Evolutionary conservation across 2,113 vertebrate genomes (phyloP).

Genomic region (Brienomyrus brachyistius): DNA sequence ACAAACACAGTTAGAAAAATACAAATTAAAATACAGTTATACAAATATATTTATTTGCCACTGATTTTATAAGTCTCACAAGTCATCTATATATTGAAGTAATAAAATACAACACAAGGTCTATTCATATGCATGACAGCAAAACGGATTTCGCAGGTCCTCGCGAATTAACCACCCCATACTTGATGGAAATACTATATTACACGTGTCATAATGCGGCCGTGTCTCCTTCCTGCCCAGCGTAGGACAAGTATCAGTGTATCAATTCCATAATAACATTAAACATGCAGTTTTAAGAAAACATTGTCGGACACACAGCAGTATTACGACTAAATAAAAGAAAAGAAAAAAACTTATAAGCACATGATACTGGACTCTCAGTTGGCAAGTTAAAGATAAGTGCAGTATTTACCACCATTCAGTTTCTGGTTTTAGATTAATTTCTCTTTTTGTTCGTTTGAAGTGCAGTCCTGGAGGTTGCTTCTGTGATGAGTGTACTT

Average conservation of each 20-base stretch:
- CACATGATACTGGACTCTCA: constrained; percentile 44
- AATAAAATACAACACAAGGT: constrained; percentile 64
- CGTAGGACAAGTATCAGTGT: constrained; percentile 44
- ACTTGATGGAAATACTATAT: constrained; percentile 50
- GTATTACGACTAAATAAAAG: constrained; percentile 39
- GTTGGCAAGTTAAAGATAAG: constrained; percentile 43
- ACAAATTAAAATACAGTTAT: constrained; percentile 68
- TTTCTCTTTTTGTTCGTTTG: not conserved
- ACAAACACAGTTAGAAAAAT: constrained; percentile 69
- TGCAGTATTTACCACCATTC: constrained; percentile 55
- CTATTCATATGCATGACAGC: constrained; percentile 56
- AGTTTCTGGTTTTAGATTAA: not conserved
- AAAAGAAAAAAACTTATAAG: constrained; percentile 54
- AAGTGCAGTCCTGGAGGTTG: constrained; percentile 56
- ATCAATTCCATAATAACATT: constrained; percentile 41
- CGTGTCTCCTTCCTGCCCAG: constrained; percentile 23
- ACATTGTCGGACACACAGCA: constrained; percentile 44
- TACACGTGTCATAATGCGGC: constrained; percentile 55
- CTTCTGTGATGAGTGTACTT: constrained; percentile 41
- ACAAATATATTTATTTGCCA: constrained; percentile 76
- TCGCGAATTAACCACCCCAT: constrained; percentile 56
- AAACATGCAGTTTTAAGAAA: constrained; percentile 63
- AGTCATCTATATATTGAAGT: constrained; percentile 57
- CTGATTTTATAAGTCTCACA: constrained; percentile 64
- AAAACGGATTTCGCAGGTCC: constrained; percentile 54